Conservation (phyloP, 1,140 invertebrate species). For the Papilio polyxenes region DNA sequence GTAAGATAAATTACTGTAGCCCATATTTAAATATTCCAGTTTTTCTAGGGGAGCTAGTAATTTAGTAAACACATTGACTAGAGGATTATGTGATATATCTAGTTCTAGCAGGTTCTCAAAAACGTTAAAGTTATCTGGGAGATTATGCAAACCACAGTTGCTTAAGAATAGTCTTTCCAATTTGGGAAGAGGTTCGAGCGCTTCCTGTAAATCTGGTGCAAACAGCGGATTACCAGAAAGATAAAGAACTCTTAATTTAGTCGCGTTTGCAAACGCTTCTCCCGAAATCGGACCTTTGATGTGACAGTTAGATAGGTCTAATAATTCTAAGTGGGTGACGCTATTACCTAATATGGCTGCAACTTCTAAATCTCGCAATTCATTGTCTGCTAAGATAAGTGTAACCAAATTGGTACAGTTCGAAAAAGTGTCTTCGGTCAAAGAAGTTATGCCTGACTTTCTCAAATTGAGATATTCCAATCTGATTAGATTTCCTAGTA, state of each 20-base stretch:
- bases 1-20: slow-evolving; percentile 85
- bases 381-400: slow-evolving; percentile 84
- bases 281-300: slow-evolving; percentile 85
- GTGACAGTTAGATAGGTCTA: slow-evolving; percentile 86
- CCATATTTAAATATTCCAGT: slow-evolving; percentile 87
- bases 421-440: slow-evolving; percentile 85
- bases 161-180: slow-evolving; percentile 85
- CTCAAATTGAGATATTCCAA: slow-evolving; percentile 85
- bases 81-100: slow-evolving; percentile 86
- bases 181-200: slow-evolving; percentile 84
- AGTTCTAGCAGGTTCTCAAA: slow-evolving; percentile 85
- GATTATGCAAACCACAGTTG: slow-evolving; percentile 83
- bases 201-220: slow-evolving; percentile 84
- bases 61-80: slow-evolving; percentile 85
- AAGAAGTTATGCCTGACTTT: slow-evolving; percentile 82
- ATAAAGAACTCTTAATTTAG: slow-evolving; percentile 84
- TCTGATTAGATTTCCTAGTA: slow-evolving; percentile 82
- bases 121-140: slow-evolving; percentile 85
- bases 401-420: slow-evolving; percentile 85
- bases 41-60: slow-evolving; percentile 84
- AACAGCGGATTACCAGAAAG: slow-evolving; percentile 86
- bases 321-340: slow-evolving; percentile 84
- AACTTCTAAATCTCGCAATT: slow-evolving; percentile 84
- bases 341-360: slow-evolving; percentile 84
- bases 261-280: slow-evolving; percentile 85